Evolutionary conservation across 2,888 invertebrate species (phyloP).

Genomic region (Caenorhabditis virilis): DNA sequence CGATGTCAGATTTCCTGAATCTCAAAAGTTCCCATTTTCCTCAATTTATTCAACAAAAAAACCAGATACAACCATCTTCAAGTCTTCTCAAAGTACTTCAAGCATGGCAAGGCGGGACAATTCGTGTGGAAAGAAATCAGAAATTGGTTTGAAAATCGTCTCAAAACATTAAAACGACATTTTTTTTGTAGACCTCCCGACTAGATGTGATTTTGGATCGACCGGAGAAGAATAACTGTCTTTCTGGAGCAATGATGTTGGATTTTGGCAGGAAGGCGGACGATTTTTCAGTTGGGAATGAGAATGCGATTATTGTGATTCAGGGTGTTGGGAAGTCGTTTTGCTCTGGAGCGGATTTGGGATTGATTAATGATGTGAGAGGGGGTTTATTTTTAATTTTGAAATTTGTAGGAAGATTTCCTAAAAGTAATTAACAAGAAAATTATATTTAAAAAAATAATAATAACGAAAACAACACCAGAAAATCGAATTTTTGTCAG

Average conservation of each 20-base stretch:
- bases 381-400: too few relatives aligned
- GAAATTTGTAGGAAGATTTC: too few relatives aligned
- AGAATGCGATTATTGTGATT: conserved; percentile 28
- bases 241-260: conserved; percentile 44
- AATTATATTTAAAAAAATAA: too few relatives aligned
- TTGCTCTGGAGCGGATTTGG: conserved; percentile 47
- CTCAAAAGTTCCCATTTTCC: too few relatives aligned
- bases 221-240: conserved; percentile 46
- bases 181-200: conserved; percentile 8
- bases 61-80: conserved; percentile 14
- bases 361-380: conserved; percentile 46
- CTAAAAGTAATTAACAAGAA: too few relatives aligned
- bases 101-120: conserved; percentile 22
- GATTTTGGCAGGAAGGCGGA: conserved; percentile 28
- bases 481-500: conserved; percentile 21
- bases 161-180: too few relatives aligned
- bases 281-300: background rate
- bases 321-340: conserved; percentile 42
- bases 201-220: conserved; percentile 37
- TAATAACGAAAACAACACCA: too few relatives aligned
- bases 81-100: conserved; percentile 13
- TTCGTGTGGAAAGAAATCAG: conserved; percentile 12
- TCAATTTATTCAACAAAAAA: background rate
- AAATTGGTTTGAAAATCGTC: background rate
- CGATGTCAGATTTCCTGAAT: too few relatives aligned